A percentile compares a stretch with the other conserved stretches of the same genome.
These are phyloP conservation scores for Labeo catla DNA, from an alignment of 2,113 vertebrate genomes.

Conservation along the genomic window DNA sequence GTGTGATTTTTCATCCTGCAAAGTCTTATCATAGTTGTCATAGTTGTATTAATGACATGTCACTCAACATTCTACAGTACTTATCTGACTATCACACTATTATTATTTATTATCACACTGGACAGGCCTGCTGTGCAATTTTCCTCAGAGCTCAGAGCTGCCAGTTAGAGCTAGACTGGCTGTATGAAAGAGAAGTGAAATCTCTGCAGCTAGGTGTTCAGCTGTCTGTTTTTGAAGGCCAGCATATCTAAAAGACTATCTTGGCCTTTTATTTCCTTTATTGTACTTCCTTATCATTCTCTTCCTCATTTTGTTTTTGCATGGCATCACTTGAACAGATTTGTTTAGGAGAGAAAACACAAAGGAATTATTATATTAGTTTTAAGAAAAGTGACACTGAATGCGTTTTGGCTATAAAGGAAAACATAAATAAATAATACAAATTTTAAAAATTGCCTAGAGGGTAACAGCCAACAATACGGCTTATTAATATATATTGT, in stretches of 20 bases:
- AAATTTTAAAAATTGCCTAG: no score
- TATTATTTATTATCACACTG: background rate
- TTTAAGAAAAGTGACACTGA: background rate
- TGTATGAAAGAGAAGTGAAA: background rate
- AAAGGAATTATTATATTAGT: background rate
- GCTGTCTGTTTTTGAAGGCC: conserved; percentile 11
- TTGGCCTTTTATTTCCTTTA: background rate
- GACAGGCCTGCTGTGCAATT: background rate
- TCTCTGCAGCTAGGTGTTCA: background rate
- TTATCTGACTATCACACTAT: background rate
- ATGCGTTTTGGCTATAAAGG: background rate
- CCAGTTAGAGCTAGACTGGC: background rate
- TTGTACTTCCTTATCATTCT: background rate
- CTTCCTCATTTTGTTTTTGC: background rate
- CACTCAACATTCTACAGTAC: background rate
- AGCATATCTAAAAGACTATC: conserved; percentile 6
- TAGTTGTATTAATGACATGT: background rate
- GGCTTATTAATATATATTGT: background rate
- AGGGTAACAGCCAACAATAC: background rate
- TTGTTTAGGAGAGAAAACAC: background rate
- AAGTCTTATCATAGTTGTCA: background rate
- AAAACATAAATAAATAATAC: background rate
- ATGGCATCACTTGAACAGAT: background rate
- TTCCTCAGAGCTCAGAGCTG: background rate
- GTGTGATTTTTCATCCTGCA: background rate